These are phyloP conservation scores for Matsumyia berberina DNA, from an alignment of 2,888 invertebrate genomes.

Conservation along the genomic window DNA sequence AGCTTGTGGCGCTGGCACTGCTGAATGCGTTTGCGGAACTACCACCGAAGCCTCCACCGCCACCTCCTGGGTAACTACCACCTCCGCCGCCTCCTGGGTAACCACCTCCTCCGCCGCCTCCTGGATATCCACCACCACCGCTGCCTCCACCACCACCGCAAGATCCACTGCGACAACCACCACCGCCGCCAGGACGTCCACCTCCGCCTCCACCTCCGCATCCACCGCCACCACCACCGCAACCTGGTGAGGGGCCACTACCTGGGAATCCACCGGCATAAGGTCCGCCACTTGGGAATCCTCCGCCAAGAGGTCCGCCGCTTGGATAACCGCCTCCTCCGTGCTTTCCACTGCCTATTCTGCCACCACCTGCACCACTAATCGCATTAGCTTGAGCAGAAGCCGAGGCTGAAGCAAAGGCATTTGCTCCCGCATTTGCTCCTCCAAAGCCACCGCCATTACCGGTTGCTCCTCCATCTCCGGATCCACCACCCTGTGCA, in stretches of 20 bases:
- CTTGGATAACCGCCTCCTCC: slow-evolving; percentile 58
- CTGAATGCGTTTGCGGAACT: slow-evolving; percentile 64
- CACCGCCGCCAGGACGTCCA: slow-evolving; percentile 40
- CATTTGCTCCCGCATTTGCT: slow-evolving; percentile 57
- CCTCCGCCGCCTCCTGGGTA: slow-evolving; percentile 34
- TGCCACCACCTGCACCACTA: slow-evolving; percentile 25
- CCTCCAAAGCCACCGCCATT: slow-evolving; percentile 30
- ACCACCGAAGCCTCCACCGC: slow-evolving; percentile 50
- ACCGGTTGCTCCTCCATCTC: slow-evolving; percentile 26
- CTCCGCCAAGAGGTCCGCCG: slow-evolving; percentile 54
- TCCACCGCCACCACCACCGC: slow-evolving; percentile 56
- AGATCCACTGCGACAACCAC: slow-evolving; percentile 24
- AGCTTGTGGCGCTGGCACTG: slow-evolving; percentile 71
- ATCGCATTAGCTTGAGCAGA: slow-evolving; percentile 54
- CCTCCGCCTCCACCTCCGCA: slow-evolving; percentile 38
- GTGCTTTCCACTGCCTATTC: slow-evolving; percentile 52
- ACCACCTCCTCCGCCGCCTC: slow-evolving; percentile 37
- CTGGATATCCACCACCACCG: slow-evolving; percentile 1
- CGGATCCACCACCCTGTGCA: slow-evolving; percentile 17
- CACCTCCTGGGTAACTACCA: slow-evolving; percentile 31
- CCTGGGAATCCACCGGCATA: slow-evolving; percentile 46
- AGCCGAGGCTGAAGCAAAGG: slow-evolving; percentile 33
- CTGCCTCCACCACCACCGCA: slow-evolving; percentile 54
- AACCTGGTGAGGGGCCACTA: slow-evolving; percentile 46
- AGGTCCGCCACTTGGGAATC: slow-evolving; percentile 49